Conservation (phyloP, 1,140 invertebrate species). For the Mylabris phalerata region DNA sequence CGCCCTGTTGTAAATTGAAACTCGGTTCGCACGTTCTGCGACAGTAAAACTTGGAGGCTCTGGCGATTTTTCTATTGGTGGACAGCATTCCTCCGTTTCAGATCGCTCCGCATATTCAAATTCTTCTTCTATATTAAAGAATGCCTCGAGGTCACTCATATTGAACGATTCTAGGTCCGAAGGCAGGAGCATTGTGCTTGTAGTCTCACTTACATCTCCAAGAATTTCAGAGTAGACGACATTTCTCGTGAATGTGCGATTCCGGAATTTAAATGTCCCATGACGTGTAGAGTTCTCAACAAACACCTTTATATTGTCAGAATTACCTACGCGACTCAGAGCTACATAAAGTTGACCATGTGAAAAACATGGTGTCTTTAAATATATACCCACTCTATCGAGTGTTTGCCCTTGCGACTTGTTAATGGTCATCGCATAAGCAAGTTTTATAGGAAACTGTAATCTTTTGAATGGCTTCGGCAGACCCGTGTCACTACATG, state of each 20-base stretch:
- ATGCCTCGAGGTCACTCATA: no score
- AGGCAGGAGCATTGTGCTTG: no score
- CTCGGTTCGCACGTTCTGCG: no score
- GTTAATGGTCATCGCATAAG: background rate
- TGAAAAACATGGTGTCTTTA: background rate
- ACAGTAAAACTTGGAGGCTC: no score
- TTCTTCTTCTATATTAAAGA: no score
- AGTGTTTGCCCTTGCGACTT: background rate
- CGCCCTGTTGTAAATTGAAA: no score
- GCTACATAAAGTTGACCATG: background rate
- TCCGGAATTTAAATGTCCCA: background rate
- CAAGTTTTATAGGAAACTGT: background rate
- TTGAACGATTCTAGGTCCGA: no score
- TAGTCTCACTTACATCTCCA: no score
- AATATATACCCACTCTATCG: background rate
- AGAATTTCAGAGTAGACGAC: background rate
- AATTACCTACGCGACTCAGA: background rate
- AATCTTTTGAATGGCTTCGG: background rate
- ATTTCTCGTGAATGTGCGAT: background rate
- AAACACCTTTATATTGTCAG: background rate
- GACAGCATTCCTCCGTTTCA: no score
- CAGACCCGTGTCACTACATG: background rate
- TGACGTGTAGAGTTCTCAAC: background rate
- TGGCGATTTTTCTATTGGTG: no score
- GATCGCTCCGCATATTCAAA: no score